These are phyloP conservation scores for Drosophila nigromelanica DNA, from an alignment of 1,140 invertebrate genomes.

Conservation along the genomic window DNA sequence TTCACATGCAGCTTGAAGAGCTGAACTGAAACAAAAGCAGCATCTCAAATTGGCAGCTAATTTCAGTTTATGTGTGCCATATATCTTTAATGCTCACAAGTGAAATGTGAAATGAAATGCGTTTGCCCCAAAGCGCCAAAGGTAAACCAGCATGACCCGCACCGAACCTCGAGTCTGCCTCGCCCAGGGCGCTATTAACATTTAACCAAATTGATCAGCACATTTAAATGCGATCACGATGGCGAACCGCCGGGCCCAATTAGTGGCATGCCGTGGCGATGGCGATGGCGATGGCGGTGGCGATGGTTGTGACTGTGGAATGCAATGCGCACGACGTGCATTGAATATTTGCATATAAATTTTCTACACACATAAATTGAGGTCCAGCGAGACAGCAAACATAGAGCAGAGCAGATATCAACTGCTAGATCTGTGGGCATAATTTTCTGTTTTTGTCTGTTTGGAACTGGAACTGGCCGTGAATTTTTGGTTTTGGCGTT, in stretches of 20 bases:
- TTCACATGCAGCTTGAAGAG: constrained; percentile 60
- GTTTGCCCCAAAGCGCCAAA: constrained; percentile 17
- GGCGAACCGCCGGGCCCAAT: constrained; percentile 71
- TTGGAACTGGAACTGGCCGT: constrained; percentile 36
- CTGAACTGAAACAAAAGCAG: constrained; percentile 39
- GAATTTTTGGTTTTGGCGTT: constrained; percentile 62
- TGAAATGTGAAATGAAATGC: constrained; percentile 27
- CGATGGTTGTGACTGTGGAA: constrained; percentile 37
- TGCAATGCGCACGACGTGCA: constrained; percentile 73
- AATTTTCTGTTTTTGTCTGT: constrained; percentile 38
- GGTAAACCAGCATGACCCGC: constrained; percentile 64
- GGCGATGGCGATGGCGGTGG: constrained; percentile 45
- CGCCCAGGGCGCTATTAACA: constrained; percentile 73
- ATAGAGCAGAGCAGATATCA: constrained; percentile 14
- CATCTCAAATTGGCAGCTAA: constrained; percentile 78
- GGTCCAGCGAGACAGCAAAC: constrained; percentile 36
- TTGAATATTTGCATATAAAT: constrained; percentile 80
- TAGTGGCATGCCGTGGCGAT: constrained; percentile 67
- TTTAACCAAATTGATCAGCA: constrained; percentile 81
- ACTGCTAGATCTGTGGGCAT: constrained; percentile 67
- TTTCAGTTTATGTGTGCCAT: constrained; percentile 73
- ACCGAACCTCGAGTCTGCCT: constrained; percentile 35
- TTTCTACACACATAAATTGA: constrained; percentile 53
- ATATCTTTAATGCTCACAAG: constrained; percentile 54
- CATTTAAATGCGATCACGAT: constrained; percentile 80